Evolutionary conservation across 2,113 vertebrate species (phyloP).

Genomic region (Petaurus breviceps): DNA sequence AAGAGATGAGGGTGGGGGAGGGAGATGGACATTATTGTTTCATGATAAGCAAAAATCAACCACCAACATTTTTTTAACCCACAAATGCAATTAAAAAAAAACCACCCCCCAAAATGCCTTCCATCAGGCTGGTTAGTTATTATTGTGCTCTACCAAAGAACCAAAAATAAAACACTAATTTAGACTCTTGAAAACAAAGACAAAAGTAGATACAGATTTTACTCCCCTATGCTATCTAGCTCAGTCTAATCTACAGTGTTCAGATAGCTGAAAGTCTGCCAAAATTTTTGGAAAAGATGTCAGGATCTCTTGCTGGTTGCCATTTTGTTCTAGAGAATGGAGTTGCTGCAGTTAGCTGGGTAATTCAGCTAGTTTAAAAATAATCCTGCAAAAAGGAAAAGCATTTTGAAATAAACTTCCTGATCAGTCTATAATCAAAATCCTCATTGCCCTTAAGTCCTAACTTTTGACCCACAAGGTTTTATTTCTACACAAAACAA

Average conservation of each 20-base stretch:
- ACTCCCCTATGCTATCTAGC: slow-evolving; percentile 77
- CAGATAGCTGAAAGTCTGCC: slow-evolving; percentile 77
- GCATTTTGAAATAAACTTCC: slow-evolving; percentile 47
- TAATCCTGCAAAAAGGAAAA: slow-evolving; percentile 53
- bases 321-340: slow-evolving; percentile 58
- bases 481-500: slow-evolving; percentile 46
- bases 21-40: neutral
- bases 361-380: slow-evolving; percentile 66
- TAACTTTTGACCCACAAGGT: slow-evolving; percentile 15
- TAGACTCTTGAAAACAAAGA: slow-evolving; percentile 32
- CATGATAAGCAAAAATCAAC: slow-evolving; percentile 22
- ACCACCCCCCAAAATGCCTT: slow-evolving; percentile 12
- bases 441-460: slow-evolving; percentile 7
- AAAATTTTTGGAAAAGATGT: slow-evolving; percentile 61
- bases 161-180: slow-evolving; percentile 62
- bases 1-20: neutral
- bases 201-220: slow-evolving; percentile 56
- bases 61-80: slow-evolving; percentile 3
- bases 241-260: slow-evolving; percentile 70
- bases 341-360: slow-evolving; percentile 17
- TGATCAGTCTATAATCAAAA: slow-evolving; percentile 48
- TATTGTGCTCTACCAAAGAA: neutral
- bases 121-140: slow-evolving; percentile 21
- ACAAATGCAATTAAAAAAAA: slow-evolving; percentile 58
- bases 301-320: slow-evolving; percentile 52